Evolutionary conservation across 1,140 invertebrate species (phyloP), one percentile per base, ranked within the genome.

Genomic region (Zaprionus tsacasi): DNA sequence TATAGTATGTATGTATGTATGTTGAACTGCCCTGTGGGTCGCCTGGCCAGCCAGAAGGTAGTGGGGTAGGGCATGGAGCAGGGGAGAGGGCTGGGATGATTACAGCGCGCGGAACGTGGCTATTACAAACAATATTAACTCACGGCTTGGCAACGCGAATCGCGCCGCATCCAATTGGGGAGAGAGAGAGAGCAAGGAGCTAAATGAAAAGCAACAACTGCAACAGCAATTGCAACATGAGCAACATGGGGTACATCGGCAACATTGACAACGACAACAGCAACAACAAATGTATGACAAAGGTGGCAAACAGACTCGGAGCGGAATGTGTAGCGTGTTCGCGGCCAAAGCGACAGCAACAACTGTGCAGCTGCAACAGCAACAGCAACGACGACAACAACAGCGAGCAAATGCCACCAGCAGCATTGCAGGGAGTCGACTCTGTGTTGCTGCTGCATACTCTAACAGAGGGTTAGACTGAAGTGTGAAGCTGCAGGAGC

Each of bases 61-160:
- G 43, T 2, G 21, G 21, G 21, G 21, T 21, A 21, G 21, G 21
- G 21, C 21, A 21, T 21, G 21, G 21, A 21, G 13, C 5, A 17
- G 27, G 1, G 15, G 45, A 40, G n/a, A 6, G 56, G 7, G 12
- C 27, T 5, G 13, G 56, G 43, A 71, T 85, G 82, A 86, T 81
- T 81, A 73, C 64, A 82, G 79, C 76, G 63, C 66, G 52, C 59
- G 76, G 70, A 87, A 82, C 82, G 83, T 82, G 79, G 82, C 82
- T 81, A 87, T 87, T 87, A 87, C 83, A 71, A 79, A 76, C 76
- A 81, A 82, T 79, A 79, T 87, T 87, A 87, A 75, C 76, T 82
- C 66, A 50, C 27, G 59, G 74, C 57, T 61, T 65, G 76, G 59
- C 65, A 60, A 61, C 65, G 78, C 68, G 76, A 81, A 81, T 81